Evolutionary conservation across 2,888 invertebrate species (phyloP).

Genomic region (Dromius quadrimaculatus): DNA sequence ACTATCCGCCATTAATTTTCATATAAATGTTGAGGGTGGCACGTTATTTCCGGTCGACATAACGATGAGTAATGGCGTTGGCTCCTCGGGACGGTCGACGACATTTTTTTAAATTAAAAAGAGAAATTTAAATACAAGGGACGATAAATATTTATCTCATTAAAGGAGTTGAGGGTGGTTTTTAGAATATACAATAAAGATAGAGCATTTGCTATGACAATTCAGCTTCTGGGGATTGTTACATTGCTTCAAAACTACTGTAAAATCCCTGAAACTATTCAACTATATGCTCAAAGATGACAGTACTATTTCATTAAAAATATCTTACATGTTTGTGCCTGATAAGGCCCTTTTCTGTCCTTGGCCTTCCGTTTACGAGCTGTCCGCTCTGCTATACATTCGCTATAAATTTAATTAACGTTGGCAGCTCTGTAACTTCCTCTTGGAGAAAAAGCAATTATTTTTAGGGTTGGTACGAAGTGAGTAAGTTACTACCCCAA

Average conservation of each 20-base stretch:
- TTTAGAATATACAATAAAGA: no score
- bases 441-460: slow-evolving; percentile 44
- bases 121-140: slow-evolving; percentile 39
- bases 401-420: slow-evolving; percentile 49
- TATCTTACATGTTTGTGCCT: slow-evolving; percentile 21
- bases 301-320: slow-evolving; percentile 7
- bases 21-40: slow-evolving; percentile 46
- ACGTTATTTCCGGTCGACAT: slow-evolving; percentile 42
- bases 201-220: no score
- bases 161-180: background rate
- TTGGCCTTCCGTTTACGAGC: slow-evolving; percentile 31
- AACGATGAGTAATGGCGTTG: slow-evolving; percentile 41
- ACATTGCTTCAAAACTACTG: no score
- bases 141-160: slow-evolving; percentile 42
- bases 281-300: no score
- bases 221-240: no score
- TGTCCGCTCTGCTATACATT: slow-evolving; percentile 29
- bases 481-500: slow-evolving; percentile 40
- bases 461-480: slow-evolving; percentile 36
- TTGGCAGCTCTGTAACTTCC: slow-evolving; percentile 35
- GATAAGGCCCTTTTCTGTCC: slow-evolving; percentile 32
- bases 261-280: no score
- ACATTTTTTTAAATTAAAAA: slow-evolving; percentile 48
- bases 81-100: slow-evolving; percentile 13
- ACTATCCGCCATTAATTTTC: slow-evolving; percentile 45